Conservation (phyloP, 2,797 vertebrate species). For the Smutsia temminckii region DNA sequence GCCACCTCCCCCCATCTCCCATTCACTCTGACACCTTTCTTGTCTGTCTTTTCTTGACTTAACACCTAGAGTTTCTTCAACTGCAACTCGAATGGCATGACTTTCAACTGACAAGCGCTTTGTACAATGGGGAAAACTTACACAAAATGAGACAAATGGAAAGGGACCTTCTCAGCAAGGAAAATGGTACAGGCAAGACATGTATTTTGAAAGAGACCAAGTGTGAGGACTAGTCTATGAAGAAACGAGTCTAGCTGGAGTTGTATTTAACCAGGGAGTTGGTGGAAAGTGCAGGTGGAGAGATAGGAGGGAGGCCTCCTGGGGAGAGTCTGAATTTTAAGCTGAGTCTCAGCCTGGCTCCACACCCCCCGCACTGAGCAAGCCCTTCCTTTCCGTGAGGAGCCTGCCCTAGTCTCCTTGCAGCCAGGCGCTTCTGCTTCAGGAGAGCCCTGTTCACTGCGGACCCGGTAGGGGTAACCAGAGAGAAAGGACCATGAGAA, state of each 20-base stretch:
- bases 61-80: neutral
- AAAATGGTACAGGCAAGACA: neutral
- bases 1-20: neutral
- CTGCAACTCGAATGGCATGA: neutral
- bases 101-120: neutral
- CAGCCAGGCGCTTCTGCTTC: neutral
- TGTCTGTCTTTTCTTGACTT: neutral
- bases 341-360: neutral
- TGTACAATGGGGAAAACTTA: neutral
- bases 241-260: neutral
- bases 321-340: neutral
- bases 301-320: neutral
- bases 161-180: neutral
- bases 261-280: neutral
- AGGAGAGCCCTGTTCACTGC: neutral
- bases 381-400: neutral
- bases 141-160: neutral
- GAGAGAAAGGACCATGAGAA: neutral
- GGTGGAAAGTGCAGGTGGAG: neutral
- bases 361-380: neutral
- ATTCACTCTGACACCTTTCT: neutral
- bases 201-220: neutral
- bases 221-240: neutral
- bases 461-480: fast-evolving
- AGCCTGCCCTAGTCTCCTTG: neutral